These are phyloP conservation scores for Xiphorhynchus erythropygius DNA, from an alignment of 2,797 vertebrate species.

Conservation along the genomic window DNA sequence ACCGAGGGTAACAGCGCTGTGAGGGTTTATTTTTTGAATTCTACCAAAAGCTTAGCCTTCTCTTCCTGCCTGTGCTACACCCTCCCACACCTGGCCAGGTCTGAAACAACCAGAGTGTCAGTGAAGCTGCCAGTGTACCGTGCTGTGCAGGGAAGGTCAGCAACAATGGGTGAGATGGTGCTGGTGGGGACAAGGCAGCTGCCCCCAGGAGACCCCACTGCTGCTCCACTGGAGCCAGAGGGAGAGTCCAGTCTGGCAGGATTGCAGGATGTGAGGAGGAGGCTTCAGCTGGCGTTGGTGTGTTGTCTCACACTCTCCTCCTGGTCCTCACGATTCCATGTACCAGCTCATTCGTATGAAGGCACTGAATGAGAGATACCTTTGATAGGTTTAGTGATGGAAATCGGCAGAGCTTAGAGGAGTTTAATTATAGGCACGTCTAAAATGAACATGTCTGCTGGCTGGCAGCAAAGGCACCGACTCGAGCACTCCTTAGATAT, in stretches of 20 bases:
- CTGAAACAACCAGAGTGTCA: fast-evolving
- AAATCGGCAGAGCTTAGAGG: not conserved
- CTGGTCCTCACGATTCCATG: not conserved
- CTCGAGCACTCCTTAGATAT: not conserved
- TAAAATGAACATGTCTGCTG: not conserved
- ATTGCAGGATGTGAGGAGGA: not conserved
- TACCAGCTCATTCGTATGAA: fast-evolving
- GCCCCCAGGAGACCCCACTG: not conserved
- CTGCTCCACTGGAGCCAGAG: not conserved
- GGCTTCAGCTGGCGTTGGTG: not conserved
- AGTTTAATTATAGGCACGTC: not conserved
- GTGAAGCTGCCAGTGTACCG: not conserved
- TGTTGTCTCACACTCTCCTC: not conserved
- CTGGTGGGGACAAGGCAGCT: not conserved
- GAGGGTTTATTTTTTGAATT: not conserved
- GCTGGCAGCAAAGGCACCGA: not conserved
- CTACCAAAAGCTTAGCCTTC: not conserved
- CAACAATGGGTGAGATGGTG: not conserved
- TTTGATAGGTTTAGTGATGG: not conserved
- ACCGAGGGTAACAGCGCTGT: fast-evolving
- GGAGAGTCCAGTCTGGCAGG: not conserved
- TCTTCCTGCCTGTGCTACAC: not conserved
- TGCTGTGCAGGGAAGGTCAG: not conserved
- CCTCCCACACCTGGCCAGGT: not conserved
- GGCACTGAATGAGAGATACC: not conserved